Conservation (phyloP, 2,888 invertebrate species). For the Pimpla rufipes region DNA sequence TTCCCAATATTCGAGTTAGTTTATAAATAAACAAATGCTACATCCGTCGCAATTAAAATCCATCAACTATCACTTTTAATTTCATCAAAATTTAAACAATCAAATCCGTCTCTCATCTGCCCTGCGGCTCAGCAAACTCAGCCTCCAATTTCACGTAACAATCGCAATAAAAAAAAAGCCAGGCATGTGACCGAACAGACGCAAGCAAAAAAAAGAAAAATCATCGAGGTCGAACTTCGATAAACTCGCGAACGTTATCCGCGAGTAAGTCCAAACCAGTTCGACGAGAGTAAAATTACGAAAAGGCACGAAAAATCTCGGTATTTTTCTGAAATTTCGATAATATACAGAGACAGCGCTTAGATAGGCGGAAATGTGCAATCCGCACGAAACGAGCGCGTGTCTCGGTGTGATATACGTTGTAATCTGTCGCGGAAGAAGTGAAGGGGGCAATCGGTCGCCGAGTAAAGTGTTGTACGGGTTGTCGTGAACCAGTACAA, state of each 20-base stretch:
- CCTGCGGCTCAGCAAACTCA: background rate
- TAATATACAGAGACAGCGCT: slow-evolving; percentile 1
- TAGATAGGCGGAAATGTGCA: slow-evolving; percentile 44
- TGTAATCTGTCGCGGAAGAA: slow-evolving; percentile 64
- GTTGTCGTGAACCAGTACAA: slow-evolving; percentile 73
- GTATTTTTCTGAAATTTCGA: background rate
- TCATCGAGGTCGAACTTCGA: background rate
- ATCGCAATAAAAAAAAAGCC: background rate
- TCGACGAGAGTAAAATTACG: background rate
- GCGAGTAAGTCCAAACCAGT: too few species aligned
- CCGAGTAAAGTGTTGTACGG: slow-evolving; percentile 20
- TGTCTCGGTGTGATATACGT: slow-evolving; percentile 23
- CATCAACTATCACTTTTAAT: background rate
- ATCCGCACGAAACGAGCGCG: slow-evolving; percentile 19
- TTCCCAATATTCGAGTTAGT: background rate
- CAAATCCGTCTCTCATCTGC: background rate
- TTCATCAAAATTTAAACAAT: background rate
- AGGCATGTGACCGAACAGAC: background rate
- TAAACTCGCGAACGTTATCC: background rate
- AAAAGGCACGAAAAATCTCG: background rate
- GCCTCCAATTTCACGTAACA: background rate
- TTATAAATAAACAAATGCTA: background rate
- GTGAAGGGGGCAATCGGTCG: slow-evolving; percentile 47
- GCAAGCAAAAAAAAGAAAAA: background rate
- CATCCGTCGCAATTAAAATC: background rate